Percentiles rank a stretch among this genome's conserved stretches.
Evolutionary conservation across 2,888 invertebrate species (phyloP).

Genomic region (Dusona sp.): DNA sequence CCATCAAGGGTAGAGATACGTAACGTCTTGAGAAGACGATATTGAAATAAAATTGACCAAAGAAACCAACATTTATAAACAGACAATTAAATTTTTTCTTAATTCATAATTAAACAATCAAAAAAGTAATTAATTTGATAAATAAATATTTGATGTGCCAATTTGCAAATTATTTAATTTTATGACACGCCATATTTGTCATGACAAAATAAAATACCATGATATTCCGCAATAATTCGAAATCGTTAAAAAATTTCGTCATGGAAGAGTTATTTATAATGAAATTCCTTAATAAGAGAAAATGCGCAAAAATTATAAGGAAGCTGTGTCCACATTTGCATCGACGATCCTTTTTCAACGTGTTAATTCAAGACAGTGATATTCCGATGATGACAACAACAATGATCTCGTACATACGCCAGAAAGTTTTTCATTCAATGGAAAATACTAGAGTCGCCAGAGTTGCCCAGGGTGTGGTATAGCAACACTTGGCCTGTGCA

Average conservation of each 20-base stretch:
- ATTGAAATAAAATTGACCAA: background rate
- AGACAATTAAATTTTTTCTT: background rate
- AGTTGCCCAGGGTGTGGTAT: conserved; percentile 51
- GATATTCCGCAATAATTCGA: background rate
- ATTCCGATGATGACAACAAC: background rate
- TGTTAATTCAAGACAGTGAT: background rate
- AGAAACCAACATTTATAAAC: background rate
- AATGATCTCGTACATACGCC: conserved; percentile 18
- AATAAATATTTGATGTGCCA: no score
- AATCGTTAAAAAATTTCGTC: background rate
- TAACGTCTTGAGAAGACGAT: background rate
- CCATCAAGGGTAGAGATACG: conserved; percentile 2
- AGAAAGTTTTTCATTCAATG: conserved; percentile 18
- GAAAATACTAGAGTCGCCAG: conserved; percentile 16
- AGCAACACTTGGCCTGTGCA: conserved; percentile 42
- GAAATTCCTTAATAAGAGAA: background rate
- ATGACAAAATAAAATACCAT: background rate
- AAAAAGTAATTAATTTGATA: background rate
- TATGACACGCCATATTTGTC: background rate
- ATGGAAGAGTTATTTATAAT: no score
- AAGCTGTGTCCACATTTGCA: background rate
- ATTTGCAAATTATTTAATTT: background rate
- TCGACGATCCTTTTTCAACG: background rate
- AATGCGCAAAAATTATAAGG: background rate
- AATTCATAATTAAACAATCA: background rate